phyloP scores from a whole-genome alignment of 2,113 vertebrate genomes.

The Pseudonaja textilis region DNA sequence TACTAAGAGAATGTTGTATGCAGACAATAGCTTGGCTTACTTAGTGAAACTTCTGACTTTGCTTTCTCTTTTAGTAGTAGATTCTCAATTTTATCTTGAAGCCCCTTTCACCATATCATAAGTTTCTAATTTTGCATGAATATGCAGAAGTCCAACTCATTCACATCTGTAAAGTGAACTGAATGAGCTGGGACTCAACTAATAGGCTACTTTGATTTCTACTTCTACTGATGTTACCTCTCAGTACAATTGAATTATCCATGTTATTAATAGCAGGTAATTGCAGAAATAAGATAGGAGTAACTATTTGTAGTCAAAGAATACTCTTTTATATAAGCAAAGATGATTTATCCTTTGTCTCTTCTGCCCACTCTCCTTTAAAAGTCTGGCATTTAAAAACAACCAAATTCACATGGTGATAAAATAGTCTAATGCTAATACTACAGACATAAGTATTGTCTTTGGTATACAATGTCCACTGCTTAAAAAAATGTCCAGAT shows the following conservation, averaged over 20 bases:
- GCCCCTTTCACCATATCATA: not conserved
- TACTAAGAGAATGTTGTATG: not conserved
- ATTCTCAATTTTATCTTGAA: not conserved
- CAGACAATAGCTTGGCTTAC: not conserved
- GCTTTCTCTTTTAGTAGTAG: not conserved
- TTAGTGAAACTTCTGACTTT: not conserved
- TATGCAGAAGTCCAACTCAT: not conserved
- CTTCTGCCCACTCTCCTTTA: not conserved
- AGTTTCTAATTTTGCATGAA: not conserved
- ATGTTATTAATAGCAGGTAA: not conserved
- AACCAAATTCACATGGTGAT: constrained; percentile 46
- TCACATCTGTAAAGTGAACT: not conserved
- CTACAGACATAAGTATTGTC: constrained; percentile 71
- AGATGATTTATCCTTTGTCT: not conserved
- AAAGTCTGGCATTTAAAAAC: constrained; percentile 24
- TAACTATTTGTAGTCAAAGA: not conserved
- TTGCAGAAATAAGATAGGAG: not conserved
- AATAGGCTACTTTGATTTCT: not conserved
- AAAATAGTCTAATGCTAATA: constrained; percentile 55
- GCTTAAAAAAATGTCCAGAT: constrained; percentile 57
- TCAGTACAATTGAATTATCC: not conserved
- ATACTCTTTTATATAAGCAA: not conserved
- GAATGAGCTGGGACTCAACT: not conserved
- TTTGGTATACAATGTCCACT: constrained; percentile 84
- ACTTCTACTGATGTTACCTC: not conserved